Conservation (phyloP, 2,797 vertebrate species). For the Ciconia nigra region DNA sequence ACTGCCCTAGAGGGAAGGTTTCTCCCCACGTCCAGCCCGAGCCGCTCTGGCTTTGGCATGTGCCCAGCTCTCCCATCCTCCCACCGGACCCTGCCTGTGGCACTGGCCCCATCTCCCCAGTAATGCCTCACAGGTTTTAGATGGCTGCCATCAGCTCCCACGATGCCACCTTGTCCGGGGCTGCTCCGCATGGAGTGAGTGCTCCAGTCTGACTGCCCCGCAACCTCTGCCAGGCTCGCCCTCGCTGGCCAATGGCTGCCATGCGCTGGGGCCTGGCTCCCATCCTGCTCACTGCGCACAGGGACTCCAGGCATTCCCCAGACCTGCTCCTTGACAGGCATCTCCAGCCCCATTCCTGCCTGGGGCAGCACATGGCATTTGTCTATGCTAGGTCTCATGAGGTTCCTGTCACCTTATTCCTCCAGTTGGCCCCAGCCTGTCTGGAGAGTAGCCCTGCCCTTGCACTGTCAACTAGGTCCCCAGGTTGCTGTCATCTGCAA, state of each 20-base stretch:
- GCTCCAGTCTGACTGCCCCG: too few species aligned
- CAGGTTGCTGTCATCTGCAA: background rate
- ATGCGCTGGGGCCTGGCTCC: background rate
- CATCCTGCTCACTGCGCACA: background rate
- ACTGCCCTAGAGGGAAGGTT: accelerated
- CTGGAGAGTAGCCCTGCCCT: background rate
- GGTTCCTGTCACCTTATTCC: too few species aligned
- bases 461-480: too few species aligned
- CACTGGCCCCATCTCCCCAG: background rate
- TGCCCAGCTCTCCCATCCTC: too few species aligned
- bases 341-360: background rate
- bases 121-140: too few species aligned
- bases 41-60: background rate
- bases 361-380: background rate
- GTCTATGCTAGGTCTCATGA: background rate
- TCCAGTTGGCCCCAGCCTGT: background rate
- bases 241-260: too few species aligned
- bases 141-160: background rate
- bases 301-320: background rate
- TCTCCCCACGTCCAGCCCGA: background rate
- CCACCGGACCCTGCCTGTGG: background rate
- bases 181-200: background rate
- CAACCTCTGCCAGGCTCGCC: background rate
- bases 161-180: too few species aligned
- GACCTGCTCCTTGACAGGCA: background rate